Evolutionary conservation across 2,113 vertebrate species (phyloP).

Genomic region (Phalacrocorax brasilianus): DNA sequence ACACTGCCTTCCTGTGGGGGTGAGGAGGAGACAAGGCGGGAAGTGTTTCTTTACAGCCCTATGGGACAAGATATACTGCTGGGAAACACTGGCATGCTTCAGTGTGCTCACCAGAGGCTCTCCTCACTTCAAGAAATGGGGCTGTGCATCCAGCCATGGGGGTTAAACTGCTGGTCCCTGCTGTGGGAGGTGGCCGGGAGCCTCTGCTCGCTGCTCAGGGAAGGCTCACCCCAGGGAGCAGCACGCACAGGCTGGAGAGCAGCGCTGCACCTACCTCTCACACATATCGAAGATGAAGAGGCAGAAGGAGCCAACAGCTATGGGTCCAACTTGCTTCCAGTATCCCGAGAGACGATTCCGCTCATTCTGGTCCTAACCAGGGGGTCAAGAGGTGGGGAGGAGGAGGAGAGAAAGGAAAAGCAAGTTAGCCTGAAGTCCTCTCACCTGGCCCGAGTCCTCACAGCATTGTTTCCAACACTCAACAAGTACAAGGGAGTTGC

Average conservation of each 20-base stretch:
- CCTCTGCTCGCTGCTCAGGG: neutral
- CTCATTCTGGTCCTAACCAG: conserved; percentile 87
- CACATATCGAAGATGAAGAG: conserved; percentile 99
- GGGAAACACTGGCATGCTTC: neutral
- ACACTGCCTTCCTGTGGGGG: accelerated
- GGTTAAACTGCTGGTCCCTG: neutral
- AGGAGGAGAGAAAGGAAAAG: neutral
- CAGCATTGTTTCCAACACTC: neutral
- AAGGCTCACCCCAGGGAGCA: neutral
- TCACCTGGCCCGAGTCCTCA: neutral
- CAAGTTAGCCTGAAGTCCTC: neutral
- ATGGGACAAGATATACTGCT: accelerated
- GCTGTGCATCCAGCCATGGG: neutral
- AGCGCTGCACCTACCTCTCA: conserved; percentile 81
- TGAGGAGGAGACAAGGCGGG: neutral
- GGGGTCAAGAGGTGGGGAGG: neutral
- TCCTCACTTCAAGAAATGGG: neutral
- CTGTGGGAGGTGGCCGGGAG: neutral
- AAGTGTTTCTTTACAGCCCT: neutral
- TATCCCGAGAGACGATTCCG: conserved; percentile 93
- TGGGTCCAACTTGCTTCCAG: conserved; percentile 97
- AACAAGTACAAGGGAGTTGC: neutral
- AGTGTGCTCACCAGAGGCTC: neutral
- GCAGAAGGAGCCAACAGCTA: conserved; percentile 95
- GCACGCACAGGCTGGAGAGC: neutral